These are phyloP conservation scores for Norana najaformis DNA, from an alignment of 2,888 invertebrate species.

Conservation along the genomic window DNA sequence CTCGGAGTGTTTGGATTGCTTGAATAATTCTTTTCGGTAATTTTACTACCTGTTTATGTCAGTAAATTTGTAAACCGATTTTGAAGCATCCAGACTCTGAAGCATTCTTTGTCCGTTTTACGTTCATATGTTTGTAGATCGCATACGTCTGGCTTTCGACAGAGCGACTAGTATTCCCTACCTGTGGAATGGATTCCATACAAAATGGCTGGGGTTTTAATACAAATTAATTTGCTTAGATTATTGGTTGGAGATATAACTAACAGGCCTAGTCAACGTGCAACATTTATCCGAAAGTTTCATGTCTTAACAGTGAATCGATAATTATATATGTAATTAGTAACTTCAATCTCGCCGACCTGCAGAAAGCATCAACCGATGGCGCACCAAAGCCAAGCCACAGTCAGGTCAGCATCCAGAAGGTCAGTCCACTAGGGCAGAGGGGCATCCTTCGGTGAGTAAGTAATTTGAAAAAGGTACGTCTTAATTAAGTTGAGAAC, in stretches of 20 bases:
- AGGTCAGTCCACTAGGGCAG: too few species aligned
- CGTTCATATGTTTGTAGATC: background rate
- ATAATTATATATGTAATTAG: too few species aligned
- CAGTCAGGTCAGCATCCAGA: too few species aligned
- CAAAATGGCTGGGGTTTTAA: background rate
- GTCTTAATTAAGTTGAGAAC: too few species aligned
- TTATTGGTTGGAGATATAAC: background rate
- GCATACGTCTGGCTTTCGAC: background rate
- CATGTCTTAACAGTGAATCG: too few species aligned
- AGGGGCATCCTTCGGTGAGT: too few species aligned
- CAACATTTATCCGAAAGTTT: too few species aligned
- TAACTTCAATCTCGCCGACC: too few species aligned
- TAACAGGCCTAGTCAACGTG: background rate
- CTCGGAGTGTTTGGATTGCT: background rate
- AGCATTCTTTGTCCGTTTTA: background rate
- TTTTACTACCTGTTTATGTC: background rate
- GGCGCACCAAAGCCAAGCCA: too few species aligned
- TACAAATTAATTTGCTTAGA: background rate
- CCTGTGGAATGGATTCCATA: background rate
- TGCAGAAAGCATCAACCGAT: too few species aligned
- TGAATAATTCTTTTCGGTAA: background rate
- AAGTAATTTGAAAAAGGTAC: too few species aligned
- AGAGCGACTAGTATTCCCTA: background rate
- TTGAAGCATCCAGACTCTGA: background rate
- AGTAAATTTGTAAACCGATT: background rate